phyloP scores from a whole-genome alignment of 2,888 invertebrate species.

The Tiphia femorata region DNA sequence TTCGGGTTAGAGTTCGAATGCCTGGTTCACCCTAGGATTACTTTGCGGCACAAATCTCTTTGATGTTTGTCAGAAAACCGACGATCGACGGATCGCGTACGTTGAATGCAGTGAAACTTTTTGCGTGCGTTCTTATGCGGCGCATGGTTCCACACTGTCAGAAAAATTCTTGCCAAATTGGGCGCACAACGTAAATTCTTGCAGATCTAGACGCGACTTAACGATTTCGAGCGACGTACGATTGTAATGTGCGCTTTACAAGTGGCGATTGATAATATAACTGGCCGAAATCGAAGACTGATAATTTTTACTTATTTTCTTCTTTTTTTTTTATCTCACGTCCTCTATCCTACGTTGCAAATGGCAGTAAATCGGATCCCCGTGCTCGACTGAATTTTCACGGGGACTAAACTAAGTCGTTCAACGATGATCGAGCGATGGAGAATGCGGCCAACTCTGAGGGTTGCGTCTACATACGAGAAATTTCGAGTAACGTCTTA shows the following conservation, averaged over 20 bases:
- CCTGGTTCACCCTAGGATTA: no score
- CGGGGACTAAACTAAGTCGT: constrained; percentile 18
- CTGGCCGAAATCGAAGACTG: constrained; percentile 12
- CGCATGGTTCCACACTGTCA: no score
- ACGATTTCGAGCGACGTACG: neutral
- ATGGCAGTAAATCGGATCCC: constrained; percentile 38
- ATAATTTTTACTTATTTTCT: constrained; percentile 6
- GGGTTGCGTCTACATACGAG: constrained; percentile 41
- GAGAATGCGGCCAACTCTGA: constrained; percentile 39
- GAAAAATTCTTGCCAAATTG: neutral
- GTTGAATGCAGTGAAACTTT: no score
- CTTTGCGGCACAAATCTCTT: no score
- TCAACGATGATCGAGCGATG: constrained; percentile 32
- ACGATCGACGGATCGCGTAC: no score
- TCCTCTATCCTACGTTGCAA: constrained; percentile 25
- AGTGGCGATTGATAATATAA: constrained; percentile 13
- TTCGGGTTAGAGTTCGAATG: no score
- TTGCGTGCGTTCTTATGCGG: no score
- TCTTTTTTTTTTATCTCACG: no score
- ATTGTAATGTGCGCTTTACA: neutral
- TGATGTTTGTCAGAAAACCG: no score
- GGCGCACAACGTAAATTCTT: no score
- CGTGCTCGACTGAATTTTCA: constrained; percentile 11
- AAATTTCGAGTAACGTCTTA: constrained; percentile 40
- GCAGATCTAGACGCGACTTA: no score